A percentile compares a stretch with the other conserved stretches of the same genome.
These are phyloP conservation scores for Coregonus clupeaformis DNA, from an alignment of 2,113 vertebrate genomes.

Conservation along the genomic window DNA sequence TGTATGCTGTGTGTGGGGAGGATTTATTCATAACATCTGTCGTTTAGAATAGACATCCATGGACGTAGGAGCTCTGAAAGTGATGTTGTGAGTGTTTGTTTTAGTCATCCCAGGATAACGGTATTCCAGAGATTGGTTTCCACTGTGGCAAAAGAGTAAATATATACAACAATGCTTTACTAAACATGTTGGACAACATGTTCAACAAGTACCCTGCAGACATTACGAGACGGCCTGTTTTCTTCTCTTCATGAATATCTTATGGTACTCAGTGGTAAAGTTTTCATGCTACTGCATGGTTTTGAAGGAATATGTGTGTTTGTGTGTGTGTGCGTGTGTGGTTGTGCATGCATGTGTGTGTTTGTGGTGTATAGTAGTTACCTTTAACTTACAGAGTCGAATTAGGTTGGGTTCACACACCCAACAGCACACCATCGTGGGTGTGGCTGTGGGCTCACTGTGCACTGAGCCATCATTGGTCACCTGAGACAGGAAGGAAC, in stretches of 20 bases:
- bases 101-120: slow-evolving; percentile 41
- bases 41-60: slow-evolving; percentile 6
- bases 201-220: slow-evolving; percentile 9
- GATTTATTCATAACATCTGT: slow-evolving; percentile 12
- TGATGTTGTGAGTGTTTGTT: slow-evolving; percentile 37
- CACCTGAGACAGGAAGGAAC: slow-evolving; percentile 59
- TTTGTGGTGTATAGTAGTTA: slow-evolving; percentile 59
- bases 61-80: background rate
- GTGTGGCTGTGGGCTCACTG: slow-evolving; percentile 74
- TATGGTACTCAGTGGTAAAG: too few relatives aligned
- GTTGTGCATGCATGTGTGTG: background rate
- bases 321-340: background rate
- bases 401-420: slow-evolving; percentile 64
- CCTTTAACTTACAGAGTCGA: slow-evolving; percentile 84
- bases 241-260: too few relatives aligned
- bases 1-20: background rate
- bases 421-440: slow-evolving; percentile 78
- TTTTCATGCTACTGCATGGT: too few relatives aligned
- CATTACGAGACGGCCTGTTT: background rate
- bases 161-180: slow-evolving; percentile 25
- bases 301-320: background rate
- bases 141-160: background rate
- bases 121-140: background rate
- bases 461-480: slow-evolving; percentile 78
- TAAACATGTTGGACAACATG: slow-evolving; percentile 2